A percentile compares a stretch with the other conserved stretches of the same genome.
phyloP scores from a whole-genome alignment of 53 echinoderm and acorn worm genomes.

The Henricia sp. region DNA sequence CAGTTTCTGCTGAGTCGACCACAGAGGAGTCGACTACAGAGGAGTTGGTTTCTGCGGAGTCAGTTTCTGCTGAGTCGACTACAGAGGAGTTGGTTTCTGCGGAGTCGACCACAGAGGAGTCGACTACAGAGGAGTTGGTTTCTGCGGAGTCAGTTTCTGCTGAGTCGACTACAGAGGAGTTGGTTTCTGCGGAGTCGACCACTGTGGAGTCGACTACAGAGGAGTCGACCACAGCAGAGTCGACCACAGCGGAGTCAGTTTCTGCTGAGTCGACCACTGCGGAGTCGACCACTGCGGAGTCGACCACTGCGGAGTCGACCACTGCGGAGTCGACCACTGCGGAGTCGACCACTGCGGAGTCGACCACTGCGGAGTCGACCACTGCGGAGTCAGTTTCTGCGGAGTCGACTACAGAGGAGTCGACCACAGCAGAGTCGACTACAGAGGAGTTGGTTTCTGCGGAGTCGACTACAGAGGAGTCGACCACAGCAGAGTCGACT shows the following conservation, averaged over 20 bases:
- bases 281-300: not conserved
- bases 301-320: not conserved
- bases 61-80: not conserved
- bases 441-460: not conserved
- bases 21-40: not conserved
- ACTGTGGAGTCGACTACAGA: not conserved
- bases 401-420: not conserved
- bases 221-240: not conserved
- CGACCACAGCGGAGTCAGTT: not conserved
- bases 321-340: not conserved
- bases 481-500: not conserved
- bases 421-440: not conserved
- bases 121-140: not conserved
- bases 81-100: not conserved
- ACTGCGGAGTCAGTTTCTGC: not conserved
- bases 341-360: not conserved
- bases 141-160: not conserved
- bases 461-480: not conserved
- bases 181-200: not conserved
- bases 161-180: no score
- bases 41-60: not conserved
- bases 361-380: not conserved
- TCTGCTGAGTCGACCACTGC: not conserved
- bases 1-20: not conserved
- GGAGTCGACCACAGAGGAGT: not conserved